Percentiles rank a stretch among this genome's conserved stretches.
phyloP scores from a whole-genome alignment of 2,113 vertebrate genomes.

The Brienomyrus longianalis region DNA sequence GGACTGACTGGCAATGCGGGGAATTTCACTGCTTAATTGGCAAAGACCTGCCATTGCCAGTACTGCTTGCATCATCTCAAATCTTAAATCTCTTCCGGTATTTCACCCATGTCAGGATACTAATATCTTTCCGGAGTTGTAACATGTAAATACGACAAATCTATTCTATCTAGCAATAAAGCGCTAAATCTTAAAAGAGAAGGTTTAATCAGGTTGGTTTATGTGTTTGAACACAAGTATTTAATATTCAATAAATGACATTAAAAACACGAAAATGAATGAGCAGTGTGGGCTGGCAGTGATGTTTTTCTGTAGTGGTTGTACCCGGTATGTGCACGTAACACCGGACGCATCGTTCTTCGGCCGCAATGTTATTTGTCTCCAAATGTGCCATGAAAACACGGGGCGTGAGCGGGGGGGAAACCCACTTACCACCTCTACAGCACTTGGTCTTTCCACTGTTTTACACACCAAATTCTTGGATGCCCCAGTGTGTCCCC shows the following conservation, averaged over 20 bases:
- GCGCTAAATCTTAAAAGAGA: not conserved
- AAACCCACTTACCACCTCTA: not conserved
- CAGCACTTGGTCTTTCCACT: not conserved
- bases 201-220: not conserved
- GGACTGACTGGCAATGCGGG: not conserved
- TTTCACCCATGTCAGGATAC: not conserved
- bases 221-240: not conserved
- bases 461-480: not conserved
- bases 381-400: not conserved
- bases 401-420: not conserved
- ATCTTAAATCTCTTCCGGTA: too few relatives aligned
- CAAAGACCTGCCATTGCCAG: not conserved
- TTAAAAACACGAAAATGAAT: not conserved
- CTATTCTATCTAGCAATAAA: not conserved
- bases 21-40: not conserved
- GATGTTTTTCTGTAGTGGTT: not conserved
- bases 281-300: not conserved
- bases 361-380: not conserved
- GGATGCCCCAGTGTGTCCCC: not conserved
- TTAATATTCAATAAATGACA: not conserved
- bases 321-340: not conserved
- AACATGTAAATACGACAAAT: not conserved
- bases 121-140: not conserved
- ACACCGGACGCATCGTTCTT: not conserved
- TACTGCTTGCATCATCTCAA: not conserved